A percentile compares a stretch with the other conserved stretches of the same genome.
These are phyloP conservation scores for Yponomeuta malinellus DNA, from an alignment of 2,888 invertebrate species.

Conservation along the genomic window DNA sequence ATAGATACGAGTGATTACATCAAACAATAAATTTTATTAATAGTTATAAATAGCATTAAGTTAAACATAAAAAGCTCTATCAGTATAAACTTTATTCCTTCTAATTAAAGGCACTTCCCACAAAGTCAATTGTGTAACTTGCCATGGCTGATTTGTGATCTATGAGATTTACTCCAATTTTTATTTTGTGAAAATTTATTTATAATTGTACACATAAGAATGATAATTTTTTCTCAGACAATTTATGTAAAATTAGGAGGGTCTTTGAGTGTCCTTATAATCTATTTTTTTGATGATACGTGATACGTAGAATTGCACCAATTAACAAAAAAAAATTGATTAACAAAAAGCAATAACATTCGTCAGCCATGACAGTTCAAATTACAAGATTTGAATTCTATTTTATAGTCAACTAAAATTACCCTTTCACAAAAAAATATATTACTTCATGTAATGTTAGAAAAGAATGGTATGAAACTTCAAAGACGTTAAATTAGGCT, in stretches of 20 bases:
- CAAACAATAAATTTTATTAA: constrained; percentile 75
- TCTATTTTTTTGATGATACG: too few relatives aligned
- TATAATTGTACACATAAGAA: background rate
- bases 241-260: constrained; percentile 6
- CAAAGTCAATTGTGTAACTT: constrained; percentile 63
- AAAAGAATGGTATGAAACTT: too few relatives aligned
- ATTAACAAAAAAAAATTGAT: background rate
- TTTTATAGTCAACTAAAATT: constrained; percentile 56
- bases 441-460: constrained; percentile 18
- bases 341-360: constrained; percentile 17
- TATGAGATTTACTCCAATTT: background rate
- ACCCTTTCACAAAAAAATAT: constrained; percentile 54
- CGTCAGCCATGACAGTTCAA: constrained; percentile 36
- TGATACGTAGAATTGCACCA: too few relatives aligned
- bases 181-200: background rate
- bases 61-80: constrained; percentile 74
- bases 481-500: too few relatives aligned
- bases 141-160: constrained; percentile 46
- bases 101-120: constrained; percentile 74
- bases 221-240: constrained; percentile 9
- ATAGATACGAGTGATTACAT: constrained; percentile 38
- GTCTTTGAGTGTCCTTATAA: too few relatives aligned
- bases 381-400: constrained; percentile 3
- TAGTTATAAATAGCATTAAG: constrained; percentile 74
- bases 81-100: constrained; percentile 73